Percentiles rank a stretch among this genome's conserved stretches.
Evolutionary conservation across 2,797 vertebrate genomes (phyloP).

Genomic region (Lacerta viridis): DNA sequence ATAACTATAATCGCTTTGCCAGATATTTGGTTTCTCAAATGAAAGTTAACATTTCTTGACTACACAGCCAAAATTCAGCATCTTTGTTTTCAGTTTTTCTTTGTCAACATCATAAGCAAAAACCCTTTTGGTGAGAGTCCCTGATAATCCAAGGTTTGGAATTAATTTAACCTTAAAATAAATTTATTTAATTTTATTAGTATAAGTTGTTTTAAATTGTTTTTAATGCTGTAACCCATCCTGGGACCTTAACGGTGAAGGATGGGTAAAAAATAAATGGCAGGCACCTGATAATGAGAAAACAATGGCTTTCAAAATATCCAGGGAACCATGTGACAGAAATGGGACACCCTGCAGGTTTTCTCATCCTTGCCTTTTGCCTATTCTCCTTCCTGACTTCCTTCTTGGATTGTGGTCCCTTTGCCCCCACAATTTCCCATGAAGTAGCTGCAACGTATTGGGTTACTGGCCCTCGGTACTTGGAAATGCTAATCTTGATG

Average conservation of each 20-base stretch:
- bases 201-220: neutral
- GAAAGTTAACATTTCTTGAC: neutral
- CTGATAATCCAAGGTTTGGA: neutral
- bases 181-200: neutral
- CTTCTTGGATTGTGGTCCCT: too few relatives aligned
- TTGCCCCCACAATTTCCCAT: neutral
- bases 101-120: neutral
- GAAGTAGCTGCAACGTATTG: slow-evolving; percentile 22
- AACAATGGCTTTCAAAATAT: neutral
- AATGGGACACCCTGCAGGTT: neutral
- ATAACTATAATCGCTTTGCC: slow-evolving; percentile 29
- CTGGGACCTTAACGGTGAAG: too few relatives aligned
- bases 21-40: slow-evolving; percentile 32
- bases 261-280: neutral
- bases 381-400: neutral
- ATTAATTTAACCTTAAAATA: slow-evolving; percentile 10
- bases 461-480: neutral
- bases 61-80: neutral
- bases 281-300: neutral
- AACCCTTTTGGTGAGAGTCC: neutral
- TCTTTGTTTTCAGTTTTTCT: neutral
- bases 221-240: too few relatives aligned
- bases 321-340: neutral
- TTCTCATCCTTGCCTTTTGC: rapidly evolving
- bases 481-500: slow-evolving; percentile 44